phyloP scores from a whole-genome alignment of 2,888 invertebrate genomes.

The Liposcelis brunnea region DNA sequence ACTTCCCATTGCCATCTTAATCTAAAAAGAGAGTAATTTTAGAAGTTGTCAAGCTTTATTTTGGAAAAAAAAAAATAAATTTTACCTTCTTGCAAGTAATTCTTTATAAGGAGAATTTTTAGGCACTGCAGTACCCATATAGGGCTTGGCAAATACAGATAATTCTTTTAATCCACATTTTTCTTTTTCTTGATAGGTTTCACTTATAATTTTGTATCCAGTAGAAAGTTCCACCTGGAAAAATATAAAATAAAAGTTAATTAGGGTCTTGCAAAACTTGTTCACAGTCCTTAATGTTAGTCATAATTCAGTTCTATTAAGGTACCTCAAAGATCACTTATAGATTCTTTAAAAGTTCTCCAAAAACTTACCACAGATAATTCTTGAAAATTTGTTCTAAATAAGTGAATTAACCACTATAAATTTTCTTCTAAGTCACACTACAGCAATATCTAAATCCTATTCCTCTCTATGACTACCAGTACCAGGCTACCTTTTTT shows the following conservation, averaged over 20 bases:
- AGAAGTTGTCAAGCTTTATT: constrained; percentile 8
- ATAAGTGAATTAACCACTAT: too few relatives aligned
- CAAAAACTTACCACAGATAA: too few relatives aligned
- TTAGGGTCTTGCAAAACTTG: too few relatives aligned
- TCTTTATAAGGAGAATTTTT: constrained; percentile 40
- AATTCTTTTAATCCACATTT: constrained; percentile 55
- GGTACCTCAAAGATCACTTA: not conserved
- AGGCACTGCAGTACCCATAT: constrained; percentile 34
- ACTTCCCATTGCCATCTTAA: constrained; percentile 41
- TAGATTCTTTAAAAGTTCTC: too few relatives aligned
- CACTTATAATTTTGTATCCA: constrained; percentile 46
- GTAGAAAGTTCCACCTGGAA: constrained; percentile 49
- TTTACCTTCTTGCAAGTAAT: constrained; percentile 23
- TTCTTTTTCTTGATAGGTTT: constrained; percentile 47
- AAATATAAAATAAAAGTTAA: constrained; percentile 28
- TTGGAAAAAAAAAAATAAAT: too few relatives aligned
- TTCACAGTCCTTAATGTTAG: not conserved
- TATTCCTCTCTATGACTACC: too few relatives aligned
- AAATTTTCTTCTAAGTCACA: too few relatives aligned
- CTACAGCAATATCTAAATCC: too few relatives aligned
- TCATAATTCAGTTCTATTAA: not conserved
- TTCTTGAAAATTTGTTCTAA: too few relatives aligned
- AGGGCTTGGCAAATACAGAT: constrained; percentile 38
- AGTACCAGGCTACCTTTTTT: too few relatives aligned
- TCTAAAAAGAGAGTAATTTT: constrained; percentile 23